These are phyloP conservation scores for Entelurus aequoreus DNA, from an alignment of 2,113 vertebrate genomes.

Conservation along the genomic window DNA sequence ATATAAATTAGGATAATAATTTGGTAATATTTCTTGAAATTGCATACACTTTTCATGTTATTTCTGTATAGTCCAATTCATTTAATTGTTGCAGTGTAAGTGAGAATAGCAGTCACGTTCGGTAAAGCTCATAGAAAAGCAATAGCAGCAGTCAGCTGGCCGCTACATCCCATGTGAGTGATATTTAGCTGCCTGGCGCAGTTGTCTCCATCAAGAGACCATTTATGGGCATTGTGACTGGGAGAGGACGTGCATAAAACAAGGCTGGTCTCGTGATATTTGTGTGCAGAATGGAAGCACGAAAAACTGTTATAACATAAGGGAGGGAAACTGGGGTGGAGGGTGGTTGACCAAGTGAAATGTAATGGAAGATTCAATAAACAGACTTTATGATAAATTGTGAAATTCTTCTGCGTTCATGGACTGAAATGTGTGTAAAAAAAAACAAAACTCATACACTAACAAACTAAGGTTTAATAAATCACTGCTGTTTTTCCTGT, in stretches of 20 bases:
- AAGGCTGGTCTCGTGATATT: conserved; percentile 47
- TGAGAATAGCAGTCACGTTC: conserved; percentile 17
- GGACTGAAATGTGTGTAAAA: neutral
- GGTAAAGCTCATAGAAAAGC: conserved; percentile 18
- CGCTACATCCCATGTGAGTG: conserved; percentile 29
- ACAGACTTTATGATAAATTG: neutral
- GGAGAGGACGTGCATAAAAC: conserved; percentile 54
- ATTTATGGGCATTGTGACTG: conserved; percentile 42
- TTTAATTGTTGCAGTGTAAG: neutral
- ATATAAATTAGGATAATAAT: too few relatives aligned
- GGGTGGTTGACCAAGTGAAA: conserved; percentile 7
- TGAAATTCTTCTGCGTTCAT: neutral
- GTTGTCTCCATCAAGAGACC: conserved; percentile 39
- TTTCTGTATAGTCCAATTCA: too few relatives aligned
- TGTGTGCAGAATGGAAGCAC: conserved; percentile 45
- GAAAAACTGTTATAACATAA: conserved; percentile 50
- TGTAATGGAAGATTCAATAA: neutral
- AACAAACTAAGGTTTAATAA: too few relatives aligned
- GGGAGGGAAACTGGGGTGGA: conserved; percentile 20
- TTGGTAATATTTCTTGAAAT: too few relatives aligned
- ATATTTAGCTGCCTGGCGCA: conserved; percentile 28
- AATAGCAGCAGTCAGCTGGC: conserved; percentile 27
- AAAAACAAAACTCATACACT: neutral
- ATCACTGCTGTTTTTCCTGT: too few relatives aligned
- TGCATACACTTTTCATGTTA: neutral